Evolutionary conservation across 2,113 vertebrate species (phyloP).

Genomic region (Aramus guarauna): DNA sequence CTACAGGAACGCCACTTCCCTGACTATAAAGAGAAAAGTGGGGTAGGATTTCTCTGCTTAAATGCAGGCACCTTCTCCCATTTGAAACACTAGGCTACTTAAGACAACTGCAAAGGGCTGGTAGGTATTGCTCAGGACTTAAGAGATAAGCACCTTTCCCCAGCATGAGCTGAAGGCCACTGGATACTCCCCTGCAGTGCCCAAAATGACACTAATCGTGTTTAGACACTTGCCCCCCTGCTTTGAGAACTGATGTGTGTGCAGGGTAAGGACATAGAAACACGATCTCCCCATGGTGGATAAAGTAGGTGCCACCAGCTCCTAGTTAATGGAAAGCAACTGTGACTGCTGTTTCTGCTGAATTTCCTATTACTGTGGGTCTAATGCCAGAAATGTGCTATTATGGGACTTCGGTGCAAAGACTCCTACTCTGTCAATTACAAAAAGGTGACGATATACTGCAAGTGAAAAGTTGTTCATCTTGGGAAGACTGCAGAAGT

Average conservation of each 20-base stretch:
- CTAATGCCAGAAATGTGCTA: not conserved
- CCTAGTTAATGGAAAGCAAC: not conserved
- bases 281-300: accelerated
- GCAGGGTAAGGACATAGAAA: not conserved
- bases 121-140: accelerated
- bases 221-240: not conserved
- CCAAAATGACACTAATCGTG: not conserved
- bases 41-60: not conserved
- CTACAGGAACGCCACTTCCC: not conserved
- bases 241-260: not conserved
- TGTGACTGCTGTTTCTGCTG: not conserved
- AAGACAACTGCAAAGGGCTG: not conserved
- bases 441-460: not conserved
- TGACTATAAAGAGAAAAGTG: not conserved
- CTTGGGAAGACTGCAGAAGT: not conserved
- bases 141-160: not conserved
- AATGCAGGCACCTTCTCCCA: not conserved
- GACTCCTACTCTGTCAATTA: not conserved
- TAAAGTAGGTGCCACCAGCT: not conserved
- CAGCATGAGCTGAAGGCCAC: not conserved
- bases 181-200: accelerated
- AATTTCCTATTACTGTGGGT: not conserved
- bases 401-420: accelerated
- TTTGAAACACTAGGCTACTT: not conserved
- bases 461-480: not conserved